Base-by-base conservation (phyloP, 2,113 vertebrate genomes). In the Melanerpes formicivorus region DNA sequence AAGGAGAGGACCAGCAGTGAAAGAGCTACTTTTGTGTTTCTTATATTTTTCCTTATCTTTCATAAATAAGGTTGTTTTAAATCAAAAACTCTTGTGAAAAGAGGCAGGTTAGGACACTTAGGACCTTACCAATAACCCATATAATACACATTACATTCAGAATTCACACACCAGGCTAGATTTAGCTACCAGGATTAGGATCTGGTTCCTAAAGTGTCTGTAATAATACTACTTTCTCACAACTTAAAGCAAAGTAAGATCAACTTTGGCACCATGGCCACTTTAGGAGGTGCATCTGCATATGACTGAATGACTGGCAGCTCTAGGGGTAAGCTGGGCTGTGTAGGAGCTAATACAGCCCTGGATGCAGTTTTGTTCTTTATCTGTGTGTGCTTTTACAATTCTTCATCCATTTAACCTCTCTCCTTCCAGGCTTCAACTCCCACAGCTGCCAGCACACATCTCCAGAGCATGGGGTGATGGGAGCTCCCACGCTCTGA, bases 281-380 rank as follows among this genome's bases (percentile, higher is more conserved):
- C 8, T 15, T 64, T 32, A 67, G 23, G n/a, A 60, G 52, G 26
- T 23, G n/a, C 50, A 64, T 18, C 48, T 58, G 48, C 54, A 52
- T 10, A 5, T 52, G 54, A 63, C 17, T 3, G 1, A 73, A 54
- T 5, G 18, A 6, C 15, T 37, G 34, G 14, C 34, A 59, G 52
- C 34, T 55, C 25, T 65, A 52, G 37, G 29, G 29, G 34, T 54
- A 77, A 85, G 21, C 48, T 42, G 11, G 17, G 48, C 70, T 59
- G 13, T 0, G 0, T 73, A 67, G 80, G 46, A 46, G n/a, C 19
- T 46, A 62, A 62, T 5, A 8, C 1, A 0, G 5, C 34, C 29
- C 50, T 58, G n/a, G 42, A 22, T 77, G 55, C 25, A 69, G n/a
- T 71, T 88, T 44, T 1, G 0, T 40, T 75, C 30, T 30, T 75